Evolutionary conservation across 1,140 invertebrate species (phyloP).

Genomic region (Planococcus citri): DNA sequence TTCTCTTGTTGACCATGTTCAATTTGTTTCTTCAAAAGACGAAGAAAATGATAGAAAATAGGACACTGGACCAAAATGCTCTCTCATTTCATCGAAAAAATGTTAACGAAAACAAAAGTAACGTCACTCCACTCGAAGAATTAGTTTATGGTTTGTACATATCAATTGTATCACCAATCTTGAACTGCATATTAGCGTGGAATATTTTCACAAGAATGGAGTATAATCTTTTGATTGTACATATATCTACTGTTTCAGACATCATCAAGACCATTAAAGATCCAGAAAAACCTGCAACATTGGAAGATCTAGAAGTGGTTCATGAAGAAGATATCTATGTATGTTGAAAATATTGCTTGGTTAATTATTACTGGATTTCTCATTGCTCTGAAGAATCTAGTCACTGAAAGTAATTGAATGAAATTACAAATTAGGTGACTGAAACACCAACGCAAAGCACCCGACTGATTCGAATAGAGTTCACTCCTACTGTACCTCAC

Average conservation of each 20-base stretch:
- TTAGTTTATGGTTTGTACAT: not conserved
- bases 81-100: too few species aligned
- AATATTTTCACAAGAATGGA: too few species aligned
- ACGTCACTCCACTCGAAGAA: not conserved
- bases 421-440: too few species aligned
- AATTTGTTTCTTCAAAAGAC: slow-evolving; percentile 10
- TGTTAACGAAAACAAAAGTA: not conserved
- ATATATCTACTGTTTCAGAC: too few species aligned
- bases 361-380: too few species aligned
- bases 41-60: not conserved
- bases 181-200: too few species aligned
- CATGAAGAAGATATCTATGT: slow-evolving; percentile 68
- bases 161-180: too few species aligned
- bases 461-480: slow-evolving; percentile 49
- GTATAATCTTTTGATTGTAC: too few species aligned
- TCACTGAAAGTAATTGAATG: too few species aligned
- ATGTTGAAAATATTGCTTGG: too few species aligned
- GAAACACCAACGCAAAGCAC: too few species aligned
- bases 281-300: slow-evolving; percentile 73
- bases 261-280: slow-evolving; percentile 66
- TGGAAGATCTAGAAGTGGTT: slow-evolving; percentile 73
- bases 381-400: too few species aligned
- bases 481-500: slow-evolving; percentile 79
- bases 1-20: not conserved
- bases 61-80: not conserved